phyloP scores from a whole-genome alignment of 2,797 vertebrate genomes.

The Lemur catta region DNA sequence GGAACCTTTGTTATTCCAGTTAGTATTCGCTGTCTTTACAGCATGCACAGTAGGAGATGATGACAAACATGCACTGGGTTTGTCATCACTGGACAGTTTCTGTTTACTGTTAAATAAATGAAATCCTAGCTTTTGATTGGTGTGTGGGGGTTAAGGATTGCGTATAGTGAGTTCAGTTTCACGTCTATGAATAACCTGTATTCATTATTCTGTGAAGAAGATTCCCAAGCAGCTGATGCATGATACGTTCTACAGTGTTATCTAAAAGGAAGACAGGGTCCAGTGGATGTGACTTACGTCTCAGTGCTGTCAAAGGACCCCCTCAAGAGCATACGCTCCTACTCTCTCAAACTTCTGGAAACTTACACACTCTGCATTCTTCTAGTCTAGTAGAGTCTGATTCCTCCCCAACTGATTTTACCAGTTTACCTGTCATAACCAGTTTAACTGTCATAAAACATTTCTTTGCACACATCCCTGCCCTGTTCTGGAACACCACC shows the following conservation, averaged over 20 bases:
- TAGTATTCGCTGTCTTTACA: constrained; percentile 31
- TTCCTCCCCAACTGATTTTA: background rate
- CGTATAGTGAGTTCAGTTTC: background rate
- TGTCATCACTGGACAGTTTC: constrained; percentile 13
- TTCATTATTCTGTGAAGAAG: background rate
- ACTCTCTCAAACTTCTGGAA: background rate
- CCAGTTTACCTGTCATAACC: background rate
- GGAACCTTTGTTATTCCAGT: constrained; percentile 18
- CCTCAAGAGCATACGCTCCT: background rate
- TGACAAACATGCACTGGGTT: background rate
- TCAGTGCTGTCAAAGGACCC: background rate
- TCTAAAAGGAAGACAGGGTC: background rate
- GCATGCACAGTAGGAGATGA: background rate
- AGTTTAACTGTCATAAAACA: background rate
- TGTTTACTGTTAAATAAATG: background rate
- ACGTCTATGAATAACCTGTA: background rate
- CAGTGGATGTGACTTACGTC: background rate
- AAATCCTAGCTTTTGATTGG: constrained; percentile 3
- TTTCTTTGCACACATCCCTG: background rate
- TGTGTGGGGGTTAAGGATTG: background rate
- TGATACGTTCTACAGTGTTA: background rate
- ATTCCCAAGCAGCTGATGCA: background rate
- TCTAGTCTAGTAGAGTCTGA: background rate
- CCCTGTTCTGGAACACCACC: background rate
- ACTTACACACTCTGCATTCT: background rate